Conservation (phyloP, 1,140 invertebrate species). For the Neodiprion virginianus region DNA sequence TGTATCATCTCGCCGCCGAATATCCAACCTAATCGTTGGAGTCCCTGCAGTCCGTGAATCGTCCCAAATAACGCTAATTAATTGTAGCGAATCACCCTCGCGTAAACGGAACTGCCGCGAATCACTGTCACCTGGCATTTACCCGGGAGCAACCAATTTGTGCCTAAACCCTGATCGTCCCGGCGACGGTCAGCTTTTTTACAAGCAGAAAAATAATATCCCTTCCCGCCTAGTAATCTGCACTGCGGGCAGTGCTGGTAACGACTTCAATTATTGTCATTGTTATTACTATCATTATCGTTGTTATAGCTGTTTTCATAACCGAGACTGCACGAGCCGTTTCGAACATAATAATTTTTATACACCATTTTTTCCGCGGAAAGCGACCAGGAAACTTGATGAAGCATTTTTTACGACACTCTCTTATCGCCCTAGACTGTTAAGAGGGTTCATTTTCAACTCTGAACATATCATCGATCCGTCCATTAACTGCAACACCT, state of each 20-base stretch:
- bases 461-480: constrained; percentile 35
- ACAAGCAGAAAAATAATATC: background rate
- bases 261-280: background rate
- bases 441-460: constrained; percentile 17
- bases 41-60: background rate
- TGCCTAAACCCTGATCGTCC: background rate
- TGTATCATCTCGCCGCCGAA: constrained; percentile 48
- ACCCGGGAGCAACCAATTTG: background rate
- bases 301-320: background rate
- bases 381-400: constrained; percentile 11
- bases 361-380: constrained; percentile 35
- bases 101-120: background rate
- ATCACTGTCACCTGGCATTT: background rate
- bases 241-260: background rate
- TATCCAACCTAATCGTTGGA: constrained; percentile 43
- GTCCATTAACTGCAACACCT: constrained; percentile 36
- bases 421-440: constrained; percentile 4
- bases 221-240: background rate
- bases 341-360: constrained; percentile 2
- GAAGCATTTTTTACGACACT: constrained; percentile 32
- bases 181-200: background rate
- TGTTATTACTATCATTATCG: background rate
- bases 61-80: background rate
- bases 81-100: background rate
- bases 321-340: background rate